Conservation (phyloP, 2,113 vertebrate genomes). For the Sceloporus undulatus region DNA sequence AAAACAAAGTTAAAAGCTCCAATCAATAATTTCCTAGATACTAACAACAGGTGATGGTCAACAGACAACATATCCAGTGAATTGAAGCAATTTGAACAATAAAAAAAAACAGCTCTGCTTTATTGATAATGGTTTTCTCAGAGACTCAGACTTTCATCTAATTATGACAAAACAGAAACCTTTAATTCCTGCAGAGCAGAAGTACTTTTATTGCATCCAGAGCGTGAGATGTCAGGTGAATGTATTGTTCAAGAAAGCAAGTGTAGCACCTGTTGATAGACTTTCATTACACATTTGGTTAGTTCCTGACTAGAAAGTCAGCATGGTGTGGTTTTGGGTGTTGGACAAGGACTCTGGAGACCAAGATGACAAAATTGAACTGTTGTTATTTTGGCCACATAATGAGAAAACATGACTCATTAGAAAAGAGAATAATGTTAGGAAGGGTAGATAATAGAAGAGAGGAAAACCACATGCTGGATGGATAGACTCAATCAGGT, state of each 20-base stretch:
- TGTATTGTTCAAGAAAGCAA: not conserved
- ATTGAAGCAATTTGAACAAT: not conserved
- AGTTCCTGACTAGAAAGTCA: no score
- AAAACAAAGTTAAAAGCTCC: not conserved
- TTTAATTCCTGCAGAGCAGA: not conserved
- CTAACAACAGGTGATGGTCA: slow-evolving; percentile 25
- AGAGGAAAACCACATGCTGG: no score
- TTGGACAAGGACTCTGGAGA: no score
- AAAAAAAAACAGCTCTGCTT: rapidly evolving
- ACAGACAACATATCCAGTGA: slow-evolving; percentile 18
- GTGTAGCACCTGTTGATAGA: rapidly evolving
- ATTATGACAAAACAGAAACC: not conserved
- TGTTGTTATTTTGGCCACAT: no score
- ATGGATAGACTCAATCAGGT: no score
- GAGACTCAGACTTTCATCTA: slow-evolving; percentile 10
- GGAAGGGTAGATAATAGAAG: no score
- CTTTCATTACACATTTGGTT: not conserved
- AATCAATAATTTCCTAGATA: slow-evolving; percentile 28
- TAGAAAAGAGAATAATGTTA: no score
- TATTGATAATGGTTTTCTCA: not conserved
- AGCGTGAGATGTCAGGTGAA: rapidly evolving
- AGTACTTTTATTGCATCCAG: rapidly evolving
- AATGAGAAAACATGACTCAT: no score
- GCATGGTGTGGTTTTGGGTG: no score
- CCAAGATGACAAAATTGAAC: no score